Evolutionary conservation across 2,888 invertebrate genomes (phyloP).

Genomic region (Ecdyonurus torrentis): DNA sequence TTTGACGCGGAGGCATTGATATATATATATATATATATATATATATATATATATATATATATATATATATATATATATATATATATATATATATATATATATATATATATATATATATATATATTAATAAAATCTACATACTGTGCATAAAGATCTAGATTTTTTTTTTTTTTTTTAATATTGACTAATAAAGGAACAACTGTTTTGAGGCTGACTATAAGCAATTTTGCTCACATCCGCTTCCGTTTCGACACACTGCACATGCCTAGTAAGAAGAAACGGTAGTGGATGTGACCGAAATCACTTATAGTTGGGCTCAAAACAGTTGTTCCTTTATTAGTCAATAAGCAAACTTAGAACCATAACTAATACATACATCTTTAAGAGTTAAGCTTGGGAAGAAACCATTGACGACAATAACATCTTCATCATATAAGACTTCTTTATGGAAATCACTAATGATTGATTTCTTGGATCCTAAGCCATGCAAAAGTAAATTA

Average conservation of each 20-base stretch:
- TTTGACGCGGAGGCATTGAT: too few relatives aligned
- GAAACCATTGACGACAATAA: slow-evolving; percentile 77
- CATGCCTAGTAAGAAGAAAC: too few relatives aligned
- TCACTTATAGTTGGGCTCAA: too few relatives aligned
- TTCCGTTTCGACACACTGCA: too few relatives aligned
- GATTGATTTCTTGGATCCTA: slow-evolving; percentile 74
- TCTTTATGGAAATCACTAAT: slow-evolving; percentile 56
- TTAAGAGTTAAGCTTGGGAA: slow-evolving; percentile 80
- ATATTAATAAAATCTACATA: neutral
- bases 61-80: neutral
- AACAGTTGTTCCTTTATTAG: too few relatives aligned
- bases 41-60: neutral
- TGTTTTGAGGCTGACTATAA: too few relatives aligned
- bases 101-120: neutral
- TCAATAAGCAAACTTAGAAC: slow-evolving; percentile 6
- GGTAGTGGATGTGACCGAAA: too few relatives aligned
- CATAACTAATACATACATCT: slow-evolving; percentile 34
- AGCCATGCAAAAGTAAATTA: slow-evolving; percentile 71
- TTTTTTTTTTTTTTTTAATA: too few relatives aligned
- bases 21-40: neutral
- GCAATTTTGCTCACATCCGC: too few relatives aligned
- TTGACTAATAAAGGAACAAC: too few relatives aligned
- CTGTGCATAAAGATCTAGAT: too few relatives aligned
- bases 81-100: neutral
- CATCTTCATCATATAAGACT: slow-evolving; percentile 40